Base-by-base conservation (phyloP, 2,113 vertebrate species). In the Calypte anna region DNA sequence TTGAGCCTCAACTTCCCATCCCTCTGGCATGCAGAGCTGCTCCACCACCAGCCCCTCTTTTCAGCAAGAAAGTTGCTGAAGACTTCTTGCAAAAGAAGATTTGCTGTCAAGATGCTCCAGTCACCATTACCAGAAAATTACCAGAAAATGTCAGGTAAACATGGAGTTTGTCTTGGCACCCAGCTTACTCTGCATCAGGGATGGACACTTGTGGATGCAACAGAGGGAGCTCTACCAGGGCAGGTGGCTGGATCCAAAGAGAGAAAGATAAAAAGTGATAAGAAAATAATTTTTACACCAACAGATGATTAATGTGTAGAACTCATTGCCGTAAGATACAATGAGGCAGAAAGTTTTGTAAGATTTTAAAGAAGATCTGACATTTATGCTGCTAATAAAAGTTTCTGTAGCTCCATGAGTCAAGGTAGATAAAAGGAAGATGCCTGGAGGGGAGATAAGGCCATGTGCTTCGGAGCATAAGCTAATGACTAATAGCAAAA, bases 391-490 rank as follows among this genome's bases (percentile, higher is more conserved):
- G 95, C 86, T 97, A 95, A 96, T 96, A 96, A 93, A 96, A 96
- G 90, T 95, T 96, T 93, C 85, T 93, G 90, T 85, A 86, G 88
- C 90, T 93, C 76, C 69, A 62, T 95, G 95, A 96, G 92, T 96
- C 88, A 96, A 97, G 93, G 90, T 86, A 96, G 95, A 95, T 91
- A 96, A 96, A 96, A 94, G 86, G 88, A 86, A 90, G 95, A 88
- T 95, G 93, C 93, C 94, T 90, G 83, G 95, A 95, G 90, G 95
- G 90, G 85, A 94, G 94, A 91, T 97, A 96, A 96, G 93, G 90
- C 93, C 95, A 93, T 96, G 95, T 94, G 90, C 95, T 96, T 86
- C 27, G 0, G 95, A 96, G 96, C 95, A 96, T 94, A 93, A 96
- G 82, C 82, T 94, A 94, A 94, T 90, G 91, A 96, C 95, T 95